These are phyloP conservation scores for Chorisops tibialis DNA, from an alignment of 2,888 invertebrate species.

Conservation along the genomic window DNA sequence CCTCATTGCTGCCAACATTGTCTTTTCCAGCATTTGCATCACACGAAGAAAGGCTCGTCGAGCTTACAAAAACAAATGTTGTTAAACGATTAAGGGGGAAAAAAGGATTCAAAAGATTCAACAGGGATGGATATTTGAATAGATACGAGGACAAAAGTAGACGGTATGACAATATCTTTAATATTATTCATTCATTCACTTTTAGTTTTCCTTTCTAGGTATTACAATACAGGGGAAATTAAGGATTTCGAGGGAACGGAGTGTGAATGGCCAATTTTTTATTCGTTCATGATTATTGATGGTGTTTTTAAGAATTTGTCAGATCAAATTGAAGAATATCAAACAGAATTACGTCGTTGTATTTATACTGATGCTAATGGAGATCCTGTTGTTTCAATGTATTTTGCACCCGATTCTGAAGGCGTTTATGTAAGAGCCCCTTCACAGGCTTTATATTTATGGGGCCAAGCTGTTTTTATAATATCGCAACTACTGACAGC, in stretches of 20 bases:
- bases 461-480: slow-evolving; percentile 96
- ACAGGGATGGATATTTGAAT: slow-evolving; percentile 90
- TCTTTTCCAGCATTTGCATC: slow-evolving; percentile 98
- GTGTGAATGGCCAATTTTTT: slow-evolving; percentile 97
- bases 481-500: slow-evolving; percentile 88
- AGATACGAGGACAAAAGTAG: slow-evolving; percentile 77
- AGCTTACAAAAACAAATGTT: slow-evolving; percentile 81
- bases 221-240: slow-evolving; percentile 87
- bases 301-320: slow-evolving; percentile 84
- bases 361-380: slow-evolving; percentile 79
- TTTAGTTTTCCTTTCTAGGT: slow-evolving; percentile 48
- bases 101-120: slow-evolving; percentile 91
- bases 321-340: slow-evolving; percentile 90
- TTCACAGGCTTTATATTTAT: slow-evolving; percentile 69
- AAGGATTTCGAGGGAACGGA: slow-evolving; percentile 95
- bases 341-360: slow-evolving; percentile 75
- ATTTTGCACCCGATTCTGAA: slow-evolving; percentile 58
- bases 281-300: slow-evolving; percentile 93
- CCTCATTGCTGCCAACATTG: slow-evolving; percentile 85
- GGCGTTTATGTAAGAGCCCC: slow-evolving; percentile 50
- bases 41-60: slow-evolving; percentile 87
- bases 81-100: slow-evolving; percentile 77
- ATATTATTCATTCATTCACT: neutral
- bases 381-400: slow-evolving; percentile 93
- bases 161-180: slow-evolving; percentile 48